Conservation (phyloP, 2,113 vertebrate genomes). For the Pontoporia blainvillei region DNA sequence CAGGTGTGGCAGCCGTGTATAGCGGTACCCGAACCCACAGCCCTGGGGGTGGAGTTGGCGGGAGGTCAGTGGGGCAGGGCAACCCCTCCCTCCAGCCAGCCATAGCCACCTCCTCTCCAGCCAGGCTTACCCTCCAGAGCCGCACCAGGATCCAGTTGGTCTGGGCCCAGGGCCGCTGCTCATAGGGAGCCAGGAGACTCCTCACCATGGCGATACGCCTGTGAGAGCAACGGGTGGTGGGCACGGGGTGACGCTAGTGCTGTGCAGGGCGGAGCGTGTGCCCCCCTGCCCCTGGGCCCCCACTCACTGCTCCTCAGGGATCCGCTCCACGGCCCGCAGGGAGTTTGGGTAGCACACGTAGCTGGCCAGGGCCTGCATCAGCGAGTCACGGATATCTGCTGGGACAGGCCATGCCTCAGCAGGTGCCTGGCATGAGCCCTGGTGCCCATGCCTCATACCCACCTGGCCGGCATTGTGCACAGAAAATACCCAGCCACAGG, state of each 20-base stretch:
- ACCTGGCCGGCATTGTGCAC: not conserved
- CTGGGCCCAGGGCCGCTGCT: constrained; percentile 98
- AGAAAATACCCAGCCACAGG: not conserved
- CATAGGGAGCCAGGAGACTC: constrained; percentile 96
- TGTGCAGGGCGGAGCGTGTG: not conserved
- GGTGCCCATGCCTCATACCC: not conserved
- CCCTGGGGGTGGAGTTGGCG: constrained; percentile 80
- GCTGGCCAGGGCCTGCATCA: constrained; percentile 98
- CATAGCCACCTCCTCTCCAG: not conserved
- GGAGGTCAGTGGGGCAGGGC: not conserved
- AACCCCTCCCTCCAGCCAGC: not conserved
- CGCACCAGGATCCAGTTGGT: constrained; percentile 99
- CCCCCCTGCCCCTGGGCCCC: not conserved
- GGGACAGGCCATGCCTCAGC: not conserved
- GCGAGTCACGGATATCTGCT: constrained; percentile 96
- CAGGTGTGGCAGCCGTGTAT: constrained; percentile 95
- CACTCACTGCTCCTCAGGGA: constrained; percentile 97
- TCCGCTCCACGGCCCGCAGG: constrained; percentile 94
- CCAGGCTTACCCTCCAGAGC: constrained; percentile 90
- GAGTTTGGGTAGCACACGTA: constrained; percentile 99
- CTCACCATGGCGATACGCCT: constrained; percentile 97
- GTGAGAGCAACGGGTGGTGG: not conserved
- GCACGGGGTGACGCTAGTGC: not conserved
- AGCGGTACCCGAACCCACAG: constrained; percentile 98
- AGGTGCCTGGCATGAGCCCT: not conserved